phyloP scores from a whole-genome alignment of 2,888 invertebrate species.

The Ichneumoninae sp. region DNA sequence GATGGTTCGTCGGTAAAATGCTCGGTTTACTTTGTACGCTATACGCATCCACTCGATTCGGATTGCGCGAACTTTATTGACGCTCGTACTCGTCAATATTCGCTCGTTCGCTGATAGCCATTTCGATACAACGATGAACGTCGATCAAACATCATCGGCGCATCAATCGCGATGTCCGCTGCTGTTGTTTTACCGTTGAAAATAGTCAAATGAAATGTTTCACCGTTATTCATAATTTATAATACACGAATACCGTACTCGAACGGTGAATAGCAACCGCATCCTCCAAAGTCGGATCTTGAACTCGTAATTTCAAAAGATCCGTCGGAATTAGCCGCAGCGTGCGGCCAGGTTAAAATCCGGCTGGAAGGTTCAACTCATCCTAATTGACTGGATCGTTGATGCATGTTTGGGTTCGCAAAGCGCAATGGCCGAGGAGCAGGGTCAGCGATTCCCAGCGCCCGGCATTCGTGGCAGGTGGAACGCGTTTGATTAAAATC shows the following conservation, averaged over 20 bases:
- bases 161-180: background rate
- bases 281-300: background rate
- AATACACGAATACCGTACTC: background rate
- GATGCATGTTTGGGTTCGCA: constrained; percentile 53
- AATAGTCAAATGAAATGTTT: background rate
- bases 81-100: background rate
- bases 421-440: constrained; percentile 30
- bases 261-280: background rate
- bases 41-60: background rate
- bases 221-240: background rate
- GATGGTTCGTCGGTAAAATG: background rate
- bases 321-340: background rate
- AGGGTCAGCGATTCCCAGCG: constrained; percentile 22
- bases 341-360: background rate
- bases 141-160: background rate
- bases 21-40: background rate
- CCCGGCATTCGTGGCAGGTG: constrained; percentile 57
- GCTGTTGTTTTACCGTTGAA: background rate
- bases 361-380: constrained; percentile 17
- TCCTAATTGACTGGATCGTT: constrained; percentile 65
- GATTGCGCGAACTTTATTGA: background rate
- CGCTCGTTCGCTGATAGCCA: background rate
- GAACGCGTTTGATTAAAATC: constrained; percentile 74
- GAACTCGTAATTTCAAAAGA: background rate
- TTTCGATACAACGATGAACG: constrained; percentile 8